phyloP scores from a whole-genome alignment of 2,888 invertebrate species.

The Cloeon dipterum region DNA sequence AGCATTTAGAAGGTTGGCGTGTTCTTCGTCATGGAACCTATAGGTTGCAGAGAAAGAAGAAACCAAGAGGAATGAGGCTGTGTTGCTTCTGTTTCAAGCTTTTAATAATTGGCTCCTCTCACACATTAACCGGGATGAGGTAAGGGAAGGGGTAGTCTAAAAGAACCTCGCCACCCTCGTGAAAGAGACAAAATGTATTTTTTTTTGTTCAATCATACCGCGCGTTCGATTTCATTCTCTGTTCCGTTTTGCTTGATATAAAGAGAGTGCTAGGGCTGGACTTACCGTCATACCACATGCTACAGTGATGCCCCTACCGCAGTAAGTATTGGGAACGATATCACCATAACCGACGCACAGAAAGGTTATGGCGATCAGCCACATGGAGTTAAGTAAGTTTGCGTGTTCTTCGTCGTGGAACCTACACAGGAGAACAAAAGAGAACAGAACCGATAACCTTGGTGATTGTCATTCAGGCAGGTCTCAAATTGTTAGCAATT shows the following conservation, averaged over 20 bases:
- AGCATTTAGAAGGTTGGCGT: slow-evolving; percentile 95
- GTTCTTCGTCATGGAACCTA: slow-evolving; percentile 96
- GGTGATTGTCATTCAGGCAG: slow-evolving; percentile 1
- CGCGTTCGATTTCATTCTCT: background rate
- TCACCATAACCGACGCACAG: slow-evolving; percentile 35
- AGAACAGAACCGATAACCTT: background rate
- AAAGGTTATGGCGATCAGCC: slow-evolving; percentile 36
- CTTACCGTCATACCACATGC: slow-evolving; percentile 32
- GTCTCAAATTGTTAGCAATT: too few species aligned
- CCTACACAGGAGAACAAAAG: slow-evolving; percentile 12
- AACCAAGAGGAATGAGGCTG: slow-evolving; percentile 1
- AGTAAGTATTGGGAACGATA: slow-evolving; percentile 35
- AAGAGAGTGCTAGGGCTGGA: too few species aligned
- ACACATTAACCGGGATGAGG: too few species aligned
- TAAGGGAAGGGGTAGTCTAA: too few species aligned
- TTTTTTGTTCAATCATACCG: background rate
- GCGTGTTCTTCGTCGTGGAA: slow-evolving; percentile 26
- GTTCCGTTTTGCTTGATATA: slow-evolving; percentile 1
- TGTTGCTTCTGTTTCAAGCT: too few species aligned
- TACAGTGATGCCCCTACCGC: slow-evolving; percentile 32
- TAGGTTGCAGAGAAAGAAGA: background rate
- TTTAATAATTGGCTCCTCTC: too few species aligned
- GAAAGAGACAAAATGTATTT: too few species aligned
- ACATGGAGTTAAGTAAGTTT: slow-evolving; percentile 31
- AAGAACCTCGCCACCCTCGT: slow-evolving; percentile 1